A percentile compares a stretch with the other conserved stretches of the same genome.
These are phyloP conservation scores for Neoitamus cyanurus DNA, from an alignment of 2,888 invertebrate species.

Conservation along the genomic window DNA sequence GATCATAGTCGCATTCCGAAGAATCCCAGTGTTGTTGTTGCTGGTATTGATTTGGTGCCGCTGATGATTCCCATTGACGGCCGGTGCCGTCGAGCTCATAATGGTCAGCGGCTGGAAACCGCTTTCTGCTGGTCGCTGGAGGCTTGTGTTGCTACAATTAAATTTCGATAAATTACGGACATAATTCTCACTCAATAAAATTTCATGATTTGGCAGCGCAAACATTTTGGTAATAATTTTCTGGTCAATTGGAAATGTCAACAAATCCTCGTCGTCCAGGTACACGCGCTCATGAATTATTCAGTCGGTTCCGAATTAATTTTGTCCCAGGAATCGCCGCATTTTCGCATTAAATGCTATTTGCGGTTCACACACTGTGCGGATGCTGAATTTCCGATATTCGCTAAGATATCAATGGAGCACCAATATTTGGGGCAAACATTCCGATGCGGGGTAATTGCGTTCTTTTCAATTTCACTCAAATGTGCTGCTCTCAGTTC, in stretches of 20 bases:
- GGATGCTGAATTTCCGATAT: not conserved
- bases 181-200: slow-evolving; percentile 36
- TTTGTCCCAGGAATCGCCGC: not conserved
- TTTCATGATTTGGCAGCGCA: slow-evolving; percentile 25
- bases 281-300: not conserved
- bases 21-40: not conserved
- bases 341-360: not conserved
- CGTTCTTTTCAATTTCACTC: not conserved
- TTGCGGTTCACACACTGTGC: not conserved
- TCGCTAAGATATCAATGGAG: not conserved
- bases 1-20: slow-evolving; percentile 45
- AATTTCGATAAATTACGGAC: slow-evolving; percentile 33
- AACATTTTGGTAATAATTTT: slow-evolving; percentile 19
- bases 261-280: not conserved
- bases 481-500: not conserved
- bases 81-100: slow-evolving; percentile 48
- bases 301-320: not conserved
- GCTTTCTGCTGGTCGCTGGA: slow-evolving; percentile 39
- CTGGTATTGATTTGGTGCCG: slow-evolving; percentile 23
- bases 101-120: slow-evolving; percentile 46
- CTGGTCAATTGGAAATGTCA: slow-evolving; percentile 32
- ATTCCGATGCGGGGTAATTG: not conserved
- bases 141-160: slow-evolving; percentile 49
- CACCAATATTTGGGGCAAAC: not conserved
- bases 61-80: slow-evolving; percentile 39